Evolutionary conservation across 1,140 invertebrate species (phyloP).

Genomic region (Bombus pascuorum): DNA sequence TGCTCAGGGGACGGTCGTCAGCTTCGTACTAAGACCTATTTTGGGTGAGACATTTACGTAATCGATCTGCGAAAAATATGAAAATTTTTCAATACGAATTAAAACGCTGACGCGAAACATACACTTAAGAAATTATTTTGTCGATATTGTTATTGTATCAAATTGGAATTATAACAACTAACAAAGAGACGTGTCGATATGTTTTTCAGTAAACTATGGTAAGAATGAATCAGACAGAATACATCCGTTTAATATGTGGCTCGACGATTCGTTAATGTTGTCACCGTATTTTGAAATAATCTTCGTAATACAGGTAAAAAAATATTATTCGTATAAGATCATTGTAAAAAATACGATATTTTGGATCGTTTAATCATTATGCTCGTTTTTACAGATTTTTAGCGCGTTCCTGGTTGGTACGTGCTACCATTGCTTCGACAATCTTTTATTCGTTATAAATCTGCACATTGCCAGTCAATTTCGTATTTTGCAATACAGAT

Average conservation of each 20-base stretch:
- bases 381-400: not conserved
- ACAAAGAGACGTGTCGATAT: not conserved
- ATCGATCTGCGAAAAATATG: not conserved
- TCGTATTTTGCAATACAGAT: slow-evolving; percentile 58
- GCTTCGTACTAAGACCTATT: slow-evolving; percentile 52
- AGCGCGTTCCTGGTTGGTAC: slow-evolving; percentile 51
- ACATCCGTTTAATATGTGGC: slow-evolving; percentile 61
- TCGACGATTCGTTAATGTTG: not conserved
- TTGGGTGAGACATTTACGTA: slow-evolving; percentile 39
- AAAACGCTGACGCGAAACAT: too few species aligned
- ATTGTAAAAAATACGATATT: not conserved
- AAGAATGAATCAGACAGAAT: slow-evolving; percentile 51
- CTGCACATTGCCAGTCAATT: slow-evolving; percentile 63
- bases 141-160: not conserved
- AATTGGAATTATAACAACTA: too few species aligned
- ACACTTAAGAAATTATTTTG: not conserved
- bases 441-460: slow-evolving; percentile 64
- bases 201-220: slow-evolving; percentile 17
- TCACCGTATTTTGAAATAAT: slow-evolving; percentile 62
- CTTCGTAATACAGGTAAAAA: slow-evolving; percentile 53
- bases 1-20: slow-evolving; percentile 14
- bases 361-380: not conserved
- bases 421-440: slow-evolving; percentile 65
- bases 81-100: not conserved
- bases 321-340: not conserved